These are phyloP conservation scores for Thunnus thynnus DNA, from an alignment of 2,113 vertebrate species.

Conservation along the genomic window DNA sequence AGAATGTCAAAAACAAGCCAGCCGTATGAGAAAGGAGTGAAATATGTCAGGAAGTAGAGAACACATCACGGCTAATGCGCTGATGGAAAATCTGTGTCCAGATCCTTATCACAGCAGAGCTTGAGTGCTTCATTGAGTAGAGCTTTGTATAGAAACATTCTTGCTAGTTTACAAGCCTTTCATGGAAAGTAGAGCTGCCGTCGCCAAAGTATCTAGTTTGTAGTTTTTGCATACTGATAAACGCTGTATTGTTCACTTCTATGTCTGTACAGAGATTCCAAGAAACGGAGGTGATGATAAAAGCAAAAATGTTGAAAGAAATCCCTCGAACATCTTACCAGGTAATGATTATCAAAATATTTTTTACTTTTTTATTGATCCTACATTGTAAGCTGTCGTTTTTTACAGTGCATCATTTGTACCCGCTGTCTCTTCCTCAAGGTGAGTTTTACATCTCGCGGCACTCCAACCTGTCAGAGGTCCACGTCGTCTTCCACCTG, in stretches of 20 bases:
- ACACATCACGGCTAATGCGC: background rate
- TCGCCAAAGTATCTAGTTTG: background rate
- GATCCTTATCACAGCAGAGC: slow-evolving; percentile 1
- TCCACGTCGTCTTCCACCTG: slow-evolving; percentile 95
- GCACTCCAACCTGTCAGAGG: slow-evolving; percentile 97
- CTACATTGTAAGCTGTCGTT: background rate
- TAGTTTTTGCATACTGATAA: background rate
- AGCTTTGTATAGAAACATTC: slow-evolving; percentile 22
- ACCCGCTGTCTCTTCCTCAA: slow-evolving; percentile 57
- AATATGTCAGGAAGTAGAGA: slow-evolving; percentile 29
- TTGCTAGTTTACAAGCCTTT: slow-evolving; percentile 14
- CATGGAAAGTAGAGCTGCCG: background rate
- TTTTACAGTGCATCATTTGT: background rate
- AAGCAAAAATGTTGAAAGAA: slow-evolving; percentile 91
- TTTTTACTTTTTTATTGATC: background rate
- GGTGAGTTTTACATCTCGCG: slow-evolving; percentile 97
- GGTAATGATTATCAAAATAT: slow-evolving; percentile 76
- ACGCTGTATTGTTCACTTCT: background rate
- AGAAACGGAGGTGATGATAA: slow-evolving; percentile 91
- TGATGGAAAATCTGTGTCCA: slow-evolving; percentile 32
- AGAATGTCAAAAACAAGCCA: background rate
- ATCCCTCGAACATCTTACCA: slow-evolving; percentile 93
- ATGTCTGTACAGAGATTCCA: slow-evolving; percentile 67
- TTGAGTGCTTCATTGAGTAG: slow-evolving; percentile 10
- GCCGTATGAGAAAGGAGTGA: background rate